These are phyloP conservation scores for Pteria penguin DNA, from an alignment of 2,888 invertebrate genomes.

Conservation along the genomic window DNA sequence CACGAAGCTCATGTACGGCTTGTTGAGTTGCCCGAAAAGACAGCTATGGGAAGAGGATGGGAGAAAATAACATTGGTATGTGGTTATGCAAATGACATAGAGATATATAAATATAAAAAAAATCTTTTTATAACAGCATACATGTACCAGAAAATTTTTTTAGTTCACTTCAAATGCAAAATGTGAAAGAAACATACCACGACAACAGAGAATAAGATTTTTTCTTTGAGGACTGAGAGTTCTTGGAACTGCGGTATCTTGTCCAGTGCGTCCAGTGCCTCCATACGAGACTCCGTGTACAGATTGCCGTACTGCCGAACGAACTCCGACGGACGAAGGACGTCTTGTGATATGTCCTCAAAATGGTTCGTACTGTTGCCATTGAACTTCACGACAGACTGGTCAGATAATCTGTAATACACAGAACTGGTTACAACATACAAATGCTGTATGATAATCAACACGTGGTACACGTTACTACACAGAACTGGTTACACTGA, in stretches of 20 bases:
- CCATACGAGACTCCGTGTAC: slow-evolving; percentile 91
- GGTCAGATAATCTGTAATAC: slow-evolving; percentile 77
- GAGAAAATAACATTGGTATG: too few species aligned
- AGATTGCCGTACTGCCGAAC: slow-evolving; percentile 91
- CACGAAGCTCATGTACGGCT: slow-evolving; percentile 86
- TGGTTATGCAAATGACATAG: too few species aligned
- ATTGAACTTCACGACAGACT: slow-evolving; percentile 56
- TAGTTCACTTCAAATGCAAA: too few species aligned
- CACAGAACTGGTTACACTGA: too few species aligned
- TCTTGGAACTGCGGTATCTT: slow-evolving; percentile 89
- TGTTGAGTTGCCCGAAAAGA: slow-evolving; percentile 87
- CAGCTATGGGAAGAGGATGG: slow-evolving; percentile 84
- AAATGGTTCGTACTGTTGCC: slow-evolving; percentile 70
- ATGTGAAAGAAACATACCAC: too few species aligned
- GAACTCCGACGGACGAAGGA: slow-evolving; percentile 81
- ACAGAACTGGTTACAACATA: too few species aligned
- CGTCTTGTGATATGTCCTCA: slow-evolving; percentile 78
- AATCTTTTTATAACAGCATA: too few species aligned
- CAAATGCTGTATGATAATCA: too few species aligned
- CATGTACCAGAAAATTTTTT: too few species aligned
- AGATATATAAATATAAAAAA: too few species aligned
- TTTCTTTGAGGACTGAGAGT: slow-evolving; percentile 93
- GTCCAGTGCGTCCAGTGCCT: slow-evolving; percentile 92
- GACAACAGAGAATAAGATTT: slow-evolving; percentile 96
- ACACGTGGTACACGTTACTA: too few species aligned